Evolutionary conservation across 1,140 invertebrate genomes (phyloP).

Genomic region (Drosophila erecta): DNA sequence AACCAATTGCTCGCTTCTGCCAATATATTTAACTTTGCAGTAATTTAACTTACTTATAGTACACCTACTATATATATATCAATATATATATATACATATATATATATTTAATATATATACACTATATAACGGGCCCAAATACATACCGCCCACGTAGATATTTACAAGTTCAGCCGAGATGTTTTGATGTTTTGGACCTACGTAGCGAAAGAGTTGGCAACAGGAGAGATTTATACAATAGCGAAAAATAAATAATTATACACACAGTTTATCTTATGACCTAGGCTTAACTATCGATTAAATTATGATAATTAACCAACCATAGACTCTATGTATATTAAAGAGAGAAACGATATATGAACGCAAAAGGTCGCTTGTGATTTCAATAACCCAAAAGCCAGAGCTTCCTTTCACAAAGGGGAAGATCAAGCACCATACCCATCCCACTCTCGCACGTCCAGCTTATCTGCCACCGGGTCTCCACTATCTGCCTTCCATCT

Average conservation of each 20-base stretch:
- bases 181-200: constrained; percentile 24
- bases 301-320: constrained; percentile 24
- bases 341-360: constrained; percentile 18
- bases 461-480: constrained; percentile 1
- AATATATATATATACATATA: not conserved
- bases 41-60: constrained; percentile 46
- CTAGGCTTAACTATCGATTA: constrained; percentile 51
- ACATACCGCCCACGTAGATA: constrained; percentile 26
- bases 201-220: constrained; percentile 26
- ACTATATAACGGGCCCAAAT: constrained; percentile 20
- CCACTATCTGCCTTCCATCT: constrained; percentile 12
- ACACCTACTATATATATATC: constrained; percentile 20
- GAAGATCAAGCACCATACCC: too few species aligned
- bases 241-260: constrained; percentile 16
- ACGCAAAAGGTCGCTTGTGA: not conserved
- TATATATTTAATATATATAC: constrained; percentile 13
- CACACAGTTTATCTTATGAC: constrained; percentile 47
- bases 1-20: constrained; percentile 79
- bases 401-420: too few species aligned
- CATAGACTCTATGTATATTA: constrained; percentile 11
- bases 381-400: not conserved
- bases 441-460: not conserved
- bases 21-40: constrained; percentile 66
- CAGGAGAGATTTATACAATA: constrained; percentile 54
- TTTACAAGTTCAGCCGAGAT: constrained; percentile 25